Conservation (phyloP, 2,797 vertebrate genomes). For the Bucorvus abyssinicus region DNA sequence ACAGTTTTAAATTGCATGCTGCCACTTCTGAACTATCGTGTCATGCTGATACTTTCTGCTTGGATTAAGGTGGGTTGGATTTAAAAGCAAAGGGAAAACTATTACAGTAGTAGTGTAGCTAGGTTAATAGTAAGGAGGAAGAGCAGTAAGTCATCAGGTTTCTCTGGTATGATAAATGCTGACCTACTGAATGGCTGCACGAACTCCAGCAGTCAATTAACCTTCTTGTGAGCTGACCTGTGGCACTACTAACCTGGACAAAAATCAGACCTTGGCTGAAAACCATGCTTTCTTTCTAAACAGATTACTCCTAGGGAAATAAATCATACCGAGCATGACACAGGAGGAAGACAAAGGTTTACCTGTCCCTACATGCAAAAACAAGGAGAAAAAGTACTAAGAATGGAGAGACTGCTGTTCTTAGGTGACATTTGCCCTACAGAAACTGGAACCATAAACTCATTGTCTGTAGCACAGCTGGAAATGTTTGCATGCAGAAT, state of each 20-base stretch:
- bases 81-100: background rate
- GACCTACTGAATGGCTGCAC: background rate
- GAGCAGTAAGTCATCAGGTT: background rate
- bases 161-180: background rate
- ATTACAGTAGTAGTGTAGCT: background rate
- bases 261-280: slow-evolving; percentile 26
- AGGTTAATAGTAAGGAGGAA: background rate
- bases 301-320: background rate
- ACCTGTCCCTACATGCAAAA: slow-evolving; percentile 1
- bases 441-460: background rate
- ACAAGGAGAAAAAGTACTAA: background rate
- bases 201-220: background rate
- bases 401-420: slow-evolving; percentile 5
- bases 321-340: background rate
- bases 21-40: background rate
- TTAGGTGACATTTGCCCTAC: background rate
- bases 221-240: background rate
- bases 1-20: background rate
- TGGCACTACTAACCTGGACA: background rate
- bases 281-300: background rate
- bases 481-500: background rate
- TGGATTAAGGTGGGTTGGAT: background rate
- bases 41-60: background rate
- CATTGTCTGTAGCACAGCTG: background rate
- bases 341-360: background rate